phyloP scores from a whole-genome alignment of 2,888 invertebrate genomes.

The Nezara viridula region DNA sequence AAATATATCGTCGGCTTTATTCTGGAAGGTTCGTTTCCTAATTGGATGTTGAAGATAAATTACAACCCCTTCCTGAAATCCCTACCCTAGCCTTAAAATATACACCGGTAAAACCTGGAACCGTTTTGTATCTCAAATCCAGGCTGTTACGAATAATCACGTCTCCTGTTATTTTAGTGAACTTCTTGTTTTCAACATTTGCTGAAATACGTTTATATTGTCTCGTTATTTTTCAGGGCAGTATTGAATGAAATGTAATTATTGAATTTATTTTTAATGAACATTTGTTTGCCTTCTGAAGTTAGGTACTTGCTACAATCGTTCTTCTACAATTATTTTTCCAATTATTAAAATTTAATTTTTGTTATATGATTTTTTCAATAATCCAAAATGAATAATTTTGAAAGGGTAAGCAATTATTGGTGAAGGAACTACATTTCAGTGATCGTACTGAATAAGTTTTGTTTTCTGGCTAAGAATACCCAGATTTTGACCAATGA shows the following conservation, averaged over 20 bases:
- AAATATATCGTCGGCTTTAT: constrained; percentile 15
- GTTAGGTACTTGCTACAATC: too few species aligned
- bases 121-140: not conserved
- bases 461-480: too few species aligned
- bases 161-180: not conserved
- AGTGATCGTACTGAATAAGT: too few species aligned
- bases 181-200: not conserved
- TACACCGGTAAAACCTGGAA: not conserved
- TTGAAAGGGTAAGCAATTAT: too few species aligned
- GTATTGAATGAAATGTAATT: not conserved
- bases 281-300: too few species aligned
- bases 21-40: not conserved
- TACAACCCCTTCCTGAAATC: constrained; percentile 8
- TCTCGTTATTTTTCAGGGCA: not conserved
- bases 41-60: constrained; percentile 45
- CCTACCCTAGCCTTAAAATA: not conserved
- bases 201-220: not conserved
- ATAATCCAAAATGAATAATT: too few species aligned
- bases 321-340: too few species aligned
- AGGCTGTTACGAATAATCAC: not conserved
- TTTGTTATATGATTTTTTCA: too few species aligned
- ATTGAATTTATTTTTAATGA: too few species aligned
- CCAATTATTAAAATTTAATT: too few species aligned
- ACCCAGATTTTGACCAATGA: too few species aligned
- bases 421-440: too few species aligned